Conservation (phyloP, 2,797 vertebrate species). For the Xenops minutus region DNA sequence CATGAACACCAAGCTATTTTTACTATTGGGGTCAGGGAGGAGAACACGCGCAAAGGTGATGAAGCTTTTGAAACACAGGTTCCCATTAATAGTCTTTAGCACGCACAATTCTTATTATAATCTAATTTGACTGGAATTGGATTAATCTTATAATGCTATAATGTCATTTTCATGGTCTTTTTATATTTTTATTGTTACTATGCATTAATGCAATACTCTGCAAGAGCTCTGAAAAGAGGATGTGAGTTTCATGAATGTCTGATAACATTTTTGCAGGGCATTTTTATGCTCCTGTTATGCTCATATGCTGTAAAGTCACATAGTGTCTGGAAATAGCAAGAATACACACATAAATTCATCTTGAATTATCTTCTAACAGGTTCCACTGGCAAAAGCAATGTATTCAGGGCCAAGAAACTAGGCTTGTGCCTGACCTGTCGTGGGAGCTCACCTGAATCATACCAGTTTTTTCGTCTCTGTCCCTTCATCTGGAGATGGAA, state of each 20-base stretch:
- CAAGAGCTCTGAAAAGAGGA: constrained; percentile 30
- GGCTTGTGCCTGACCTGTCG: not conserved
- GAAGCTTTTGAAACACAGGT: constrained; percentile 55
- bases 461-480: not conserved
- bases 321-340: constrained; percentile 9
- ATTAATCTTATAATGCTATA: constrained; percentile 72
- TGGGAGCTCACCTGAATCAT: not conserved
- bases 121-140: constrained; percentile 71
- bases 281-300: constrained; percentile 21
- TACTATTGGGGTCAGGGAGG: constrained; percentile 55
- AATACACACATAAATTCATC: not conserved
- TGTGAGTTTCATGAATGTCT: constrained; percentile 42
- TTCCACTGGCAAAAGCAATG: not conserved
- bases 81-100: constrained; percentile 58
- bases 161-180: constrained; percentile 69
- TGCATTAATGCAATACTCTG: constrained; percentile 59
- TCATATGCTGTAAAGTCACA: not conserved
- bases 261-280: constrained; percentile 42
- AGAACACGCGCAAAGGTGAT: constrained; percentile 16
- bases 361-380: not conserved
- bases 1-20: constrained; percentile 6
- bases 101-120: constrained; percentile 61
- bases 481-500: not conserved
- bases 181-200: constrained; percentile 66
- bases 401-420: not conserved